Conservation (phyloP, 1,140 invertebrate species). For the Drosophila micromelanica region DNA sequence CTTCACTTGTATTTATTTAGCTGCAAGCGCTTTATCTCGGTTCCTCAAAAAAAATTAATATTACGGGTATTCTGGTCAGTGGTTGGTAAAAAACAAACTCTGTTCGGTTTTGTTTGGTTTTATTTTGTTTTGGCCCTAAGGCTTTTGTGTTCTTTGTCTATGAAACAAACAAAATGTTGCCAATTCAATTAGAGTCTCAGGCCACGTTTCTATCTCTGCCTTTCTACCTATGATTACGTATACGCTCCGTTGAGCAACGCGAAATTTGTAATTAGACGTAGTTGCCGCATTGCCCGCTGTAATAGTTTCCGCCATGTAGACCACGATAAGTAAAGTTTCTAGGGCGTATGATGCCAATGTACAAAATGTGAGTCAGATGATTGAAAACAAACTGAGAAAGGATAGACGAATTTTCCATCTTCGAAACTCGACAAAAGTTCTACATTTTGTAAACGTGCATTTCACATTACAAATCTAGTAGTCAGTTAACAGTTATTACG, state of each 20-base stretch:
- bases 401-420: too few relatives aligned
- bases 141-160: slow-evolving; percentile 25
- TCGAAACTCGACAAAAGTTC: too few relatives aligned
- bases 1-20: slow-evolving; percentile 46
- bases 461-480: slow-evolving; percentile 8
- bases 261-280: slow-evolving; percentile 72
- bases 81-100: background rate
- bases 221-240: slow-evolving; percentile 59
- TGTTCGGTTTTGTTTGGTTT: slow-evolving; percentile 12
- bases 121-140: slow-evolving; percentile 2
- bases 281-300: slow-evolving; percentile 40
- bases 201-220: slow-evolving; percentile 30
- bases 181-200: slow-evolving; percentile 69
- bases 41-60: background rate
- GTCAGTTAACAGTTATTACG: background rate
- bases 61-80: background rate
- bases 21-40: slow-evolving; percentile 27
- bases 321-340: slow-evolving; percentile 22
- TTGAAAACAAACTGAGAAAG: slow-evolving; percentile 9
- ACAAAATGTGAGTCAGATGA: background rate
- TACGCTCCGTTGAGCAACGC: slow-evolving; percentile 65
- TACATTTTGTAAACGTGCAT: background rate
- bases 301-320: slow-evolving; percentile 31
- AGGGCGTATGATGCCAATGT: slow-evolving; percentile 28
- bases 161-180: slow-evolving; percentile 50